Evolutionary conservation across 2,888 invertebrate species (phyloP).

Genomic region (Zaprionus lineosus): DNA sequence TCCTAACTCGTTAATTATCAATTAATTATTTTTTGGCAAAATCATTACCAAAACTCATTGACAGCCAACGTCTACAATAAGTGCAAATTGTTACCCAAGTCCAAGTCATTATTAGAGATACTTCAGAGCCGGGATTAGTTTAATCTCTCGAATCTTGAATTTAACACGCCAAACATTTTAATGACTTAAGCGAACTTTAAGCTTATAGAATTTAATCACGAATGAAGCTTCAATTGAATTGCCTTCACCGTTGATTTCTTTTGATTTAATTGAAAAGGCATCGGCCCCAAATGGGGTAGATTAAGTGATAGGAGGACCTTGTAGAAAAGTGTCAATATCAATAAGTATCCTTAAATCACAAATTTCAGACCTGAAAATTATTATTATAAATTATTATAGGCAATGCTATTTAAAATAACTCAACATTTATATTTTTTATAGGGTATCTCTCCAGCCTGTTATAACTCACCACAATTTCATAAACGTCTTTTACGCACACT

Average conservation of each 20-base stretch:
- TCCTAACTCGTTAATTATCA: neutral
- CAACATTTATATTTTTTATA: slow-evolving; percentile 10
- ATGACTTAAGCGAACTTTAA: slow-evolving; percentile 4
- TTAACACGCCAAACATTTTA: slow-evolving; percentile 4
- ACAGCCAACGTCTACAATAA: slow-evolving; percentile 31
- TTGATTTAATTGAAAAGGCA: slow-evolving; percentile 13
- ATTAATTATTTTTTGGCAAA: neutral
- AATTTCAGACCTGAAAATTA: no score
- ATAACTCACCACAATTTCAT: no score
- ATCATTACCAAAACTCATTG: slow-evolving; percentile 5
- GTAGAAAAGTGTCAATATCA: no score
- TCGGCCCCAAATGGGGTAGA: no score
- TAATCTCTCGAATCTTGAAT: slow-evolving; percentile 20
- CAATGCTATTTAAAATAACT: slow-evolving; percentile 5
- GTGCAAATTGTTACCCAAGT: neutral
- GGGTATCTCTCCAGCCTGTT: no score
- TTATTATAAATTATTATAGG: slow-evolving; percentile 12
- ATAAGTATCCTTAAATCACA: no score
- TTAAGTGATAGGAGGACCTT: no score
- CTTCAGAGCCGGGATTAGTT: slow-evolving; percentile 5
- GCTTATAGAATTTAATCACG: slow-evolving; percentile 4
- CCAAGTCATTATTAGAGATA: slow-evolving; percentile 19
- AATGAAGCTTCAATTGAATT: slow-evolving; percentile 38
- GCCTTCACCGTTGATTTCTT: slow-evolving; percentile 12
- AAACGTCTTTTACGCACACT: no score